Percentiles rank a stretch among this genome's conserved stretches.
These are phyloP conservation scores for Aulostomus chinensis DNA, from an alignment of 2,797 vertebrate species.

Conservation along the genomic window DNA sequence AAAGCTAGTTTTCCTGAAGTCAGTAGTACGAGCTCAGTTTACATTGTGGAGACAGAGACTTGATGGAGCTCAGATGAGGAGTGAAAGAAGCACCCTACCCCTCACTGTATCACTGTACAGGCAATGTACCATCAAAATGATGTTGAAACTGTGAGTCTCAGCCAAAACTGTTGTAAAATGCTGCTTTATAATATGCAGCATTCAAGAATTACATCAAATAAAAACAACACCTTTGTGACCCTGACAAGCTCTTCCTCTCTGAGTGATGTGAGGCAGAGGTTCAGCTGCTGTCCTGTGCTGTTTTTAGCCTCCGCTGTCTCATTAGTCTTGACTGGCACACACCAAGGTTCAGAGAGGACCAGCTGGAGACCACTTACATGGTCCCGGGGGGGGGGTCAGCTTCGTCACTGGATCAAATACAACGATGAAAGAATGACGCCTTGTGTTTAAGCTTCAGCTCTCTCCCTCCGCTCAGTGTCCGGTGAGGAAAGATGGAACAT, in stretches of 20 bases:
- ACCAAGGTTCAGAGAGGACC: slow-evolving; percentile 40
- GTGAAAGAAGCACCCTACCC: no score
- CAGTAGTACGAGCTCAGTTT: no score
- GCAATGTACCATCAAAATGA: no score
- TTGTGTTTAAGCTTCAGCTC: neutral
- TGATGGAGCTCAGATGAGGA: no score
- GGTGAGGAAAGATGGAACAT: neutral
- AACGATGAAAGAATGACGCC: slow-evolving; percentile 17
- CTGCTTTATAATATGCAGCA: no score
- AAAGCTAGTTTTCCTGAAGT: no score
- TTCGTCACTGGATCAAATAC: slow-evolving; percentile 37
- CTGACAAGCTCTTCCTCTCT: slow-evolving; percentile 12
- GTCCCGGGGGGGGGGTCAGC: slow-evolving; percentile 33
- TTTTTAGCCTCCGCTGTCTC: slow-evolving; percentile 68
- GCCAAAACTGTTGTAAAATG: no score
- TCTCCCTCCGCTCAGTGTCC: neutral
- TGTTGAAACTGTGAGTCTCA: no score
- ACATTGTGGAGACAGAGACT: no score
- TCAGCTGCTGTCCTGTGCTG: slow-evolving; percentile 49
- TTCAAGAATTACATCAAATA: neutral
- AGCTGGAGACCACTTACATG: slow-evolving; percentile 48
- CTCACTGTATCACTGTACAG: no score
- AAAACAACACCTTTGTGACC: neutral
- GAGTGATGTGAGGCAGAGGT: slow-evolving; percentile 14
- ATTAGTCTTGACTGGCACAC: slow-evolving; percentile 60